These are phyloP conservation scores for Ahaetulla prasina DNA, from an alignment of 2,113 vertebrate genomes.

Conservation along the genomic window DNA sequence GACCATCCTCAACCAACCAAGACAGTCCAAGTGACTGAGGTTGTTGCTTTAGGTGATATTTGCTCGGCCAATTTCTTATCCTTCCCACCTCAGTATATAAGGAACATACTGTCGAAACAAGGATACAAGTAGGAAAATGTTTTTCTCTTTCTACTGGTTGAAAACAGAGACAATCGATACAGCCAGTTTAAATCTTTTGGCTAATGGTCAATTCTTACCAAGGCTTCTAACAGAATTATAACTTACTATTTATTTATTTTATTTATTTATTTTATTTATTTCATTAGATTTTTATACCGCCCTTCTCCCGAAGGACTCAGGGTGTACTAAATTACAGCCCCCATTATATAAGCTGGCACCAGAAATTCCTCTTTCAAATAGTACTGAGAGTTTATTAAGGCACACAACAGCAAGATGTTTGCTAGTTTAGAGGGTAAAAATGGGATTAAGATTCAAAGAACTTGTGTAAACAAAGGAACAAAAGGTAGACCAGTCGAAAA, in stretches of 20 bases:
- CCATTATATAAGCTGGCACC: not conserved
- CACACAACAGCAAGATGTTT: not conserved
- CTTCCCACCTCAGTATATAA: not conserved
- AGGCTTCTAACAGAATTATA: not conserved
- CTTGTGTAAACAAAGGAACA: not conserved
- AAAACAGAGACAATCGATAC: not conserved
- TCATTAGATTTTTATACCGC: no score
- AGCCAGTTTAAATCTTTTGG: not conserved
- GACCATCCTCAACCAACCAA: not conserved
- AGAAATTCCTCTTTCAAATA: not conserved
- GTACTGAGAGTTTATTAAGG: not conserved
- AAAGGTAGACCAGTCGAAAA: not conserved
- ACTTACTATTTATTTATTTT: no score
- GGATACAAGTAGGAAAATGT: not conserved
- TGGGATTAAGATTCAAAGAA: not conserved
- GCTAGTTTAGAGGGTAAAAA: not conserved
- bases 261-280: no score
- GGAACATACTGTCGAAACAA: not conserved
- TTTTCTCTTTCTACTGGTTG: not conserved
- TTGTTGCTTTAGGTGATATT: not conserved
- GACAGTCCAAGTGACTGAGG: not conserved
- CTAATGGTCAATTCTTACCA: not conserved
- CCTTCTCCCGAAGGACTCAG: no score
- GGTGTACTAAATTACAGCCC: not conserved
- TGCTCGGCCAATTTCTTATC: not conserved